Evolutionary conservation across 1,140 invertebrate genomes (phyloP).

Genomic region (Grapholita molesta): DNA sequence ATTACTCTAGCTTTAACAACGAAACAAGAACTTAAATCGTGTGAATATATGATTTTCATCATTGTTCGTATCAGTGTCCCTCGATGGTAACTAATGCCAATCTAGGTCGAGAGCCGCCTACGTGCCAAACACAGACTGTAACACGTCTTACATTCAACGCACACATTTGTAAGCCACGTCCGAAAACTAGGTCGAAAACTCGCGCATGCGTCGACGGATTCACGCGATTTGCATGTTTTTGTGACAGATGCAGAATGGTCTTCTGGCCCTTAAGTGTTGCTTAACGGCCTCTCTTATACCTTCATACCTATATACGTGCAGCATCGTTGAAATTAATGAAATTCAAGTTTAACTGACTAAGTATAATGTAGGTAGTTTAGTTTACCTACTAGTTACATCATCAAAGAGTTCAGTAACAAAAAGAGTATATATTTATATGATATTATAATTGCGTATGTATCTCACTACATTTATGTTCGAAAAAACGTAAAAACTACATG

Average conservation of each 20-base stretch:
- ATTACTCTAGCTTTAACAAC: neutral
- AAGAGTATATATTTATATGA: too few species aligned
- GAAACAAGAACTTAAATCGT: neutral
- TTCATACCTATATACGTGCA: too few species aligned
- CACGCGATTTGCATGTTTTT: neutral
- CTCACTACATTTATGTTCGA: too few species aligned
- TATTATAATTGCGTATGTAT: too few species aligned
- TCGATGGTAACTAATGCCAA: slow-evolving; percentile 28
- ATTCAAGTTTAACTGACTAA: too few species aligned
- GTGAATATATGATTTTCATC: slow-evolving; percentile 3
- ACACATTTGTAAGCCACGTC: slow-evolving; percentile 38
- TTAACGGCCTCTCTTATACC: neutral
- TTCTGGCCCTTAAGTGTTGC: neutral
- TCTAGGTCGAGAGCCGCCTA: slow-evolving; percentile 56
- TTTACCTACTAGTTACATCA: too few species aligned
- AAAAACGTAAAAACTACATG: too few species aligned
- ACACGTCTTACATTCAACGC: slow-evolving; percentile 23
- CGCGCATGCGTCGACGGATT: slow-evolving; percentile 46
- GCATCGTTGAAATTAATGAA: too few species aligned
- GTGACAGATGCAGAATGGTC: neutral
- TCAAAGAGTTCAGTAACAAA: too few species aligned
- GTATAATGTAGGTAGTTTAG: too few species aligned
- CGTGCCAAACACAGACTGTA: slow-evolving; percentile 50
- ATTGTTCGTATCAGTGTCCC: slow-evolving; percentile 21
- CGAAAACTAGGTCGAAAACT: slow-evolving; percentile 61